A percentile compares a stretch with the other conserved stretches of the same genome.
These are phyloP conservation scores for Polyergus mexicanus DNA, from an alignment of 1,140 invertebrate species.

Conservation along the genomic window DNA sequence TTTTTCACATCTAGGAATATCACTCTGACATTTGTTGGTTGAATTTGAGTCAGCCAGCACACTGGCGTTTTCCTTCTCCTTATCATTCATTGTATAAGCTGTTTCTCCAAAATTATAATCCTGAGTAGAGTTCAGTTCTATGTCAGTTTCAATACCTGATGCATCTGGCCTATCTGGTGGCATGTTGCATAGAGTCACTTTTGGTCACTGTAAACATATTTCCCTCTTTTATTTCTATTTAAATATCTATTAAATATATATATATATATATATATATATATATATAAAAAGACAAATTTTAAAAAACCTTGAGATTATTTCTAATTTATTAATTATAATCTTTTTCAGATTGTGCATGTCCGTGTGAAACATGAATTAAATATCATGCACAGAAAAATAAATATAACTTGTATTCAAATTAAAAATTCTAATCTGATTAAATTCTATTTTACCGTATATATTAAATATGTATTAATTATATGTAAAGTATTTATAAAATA, in stretches of 20 bases:
- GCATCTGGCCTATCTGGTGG: constrained; percentile 85
- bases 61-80: constrained; percentile 77
- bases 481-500: too few species aligned
- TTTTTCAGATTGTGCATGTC: background rate
- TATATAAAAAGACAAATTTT: too few species aligned
- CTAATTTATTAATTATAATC: background rate
- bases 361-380: background rate
- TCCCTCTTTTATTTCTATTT: background rate
- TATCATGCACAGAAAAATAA: background rate
- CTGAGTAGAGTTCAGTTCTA: constrained; percentile 77
- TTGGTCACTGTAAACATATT: constrained; percentile 80
- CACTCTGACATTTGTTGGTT: constrained; percentile 70
- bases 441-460: too few species aligned
- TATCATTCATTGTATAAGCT: constrained; percentile 78
- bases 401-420: background rate
- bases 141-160: constrained; percentile 80
- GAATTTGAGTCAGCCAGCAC: constrained; percentile 72
- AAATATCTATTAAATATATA: background rate
- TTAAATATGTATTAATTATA: too few species aligned
- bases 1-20: constrained; percentile 71
- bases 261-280: too few species aligned
- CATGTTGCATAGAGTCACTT: constrained; percentile 79
- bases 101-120: constrained; percentile 77
- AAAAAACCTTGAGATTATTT: background rate
- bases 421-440: too few species aligned